Base-by-base conservation (phyloP, 2,113 vertebrate species). In the Delphinapterus leucas region DNA sequence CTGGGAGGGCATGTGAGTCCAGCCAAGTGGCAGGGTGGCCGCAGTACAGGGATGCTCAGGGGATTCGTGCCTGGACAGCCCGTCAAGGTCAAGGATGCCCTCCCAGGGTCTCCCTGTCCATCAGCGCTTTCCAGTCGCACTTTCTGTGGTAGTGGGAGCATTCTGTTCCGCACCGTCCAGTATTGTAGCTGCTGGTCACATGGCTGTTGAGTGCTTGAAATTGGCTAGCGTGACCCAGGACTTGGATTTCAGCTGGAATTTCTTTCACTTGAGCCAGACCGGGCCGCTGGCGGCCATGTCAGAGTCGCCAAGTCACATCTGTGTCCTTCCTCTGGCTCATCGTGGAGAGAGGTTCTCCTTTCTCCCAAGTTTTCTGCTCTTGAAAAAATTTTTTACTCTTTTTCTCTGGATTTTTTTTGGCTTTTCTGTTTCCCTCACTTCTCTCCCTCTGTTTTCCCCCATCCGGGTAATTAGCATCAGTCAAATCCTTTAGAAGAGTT, bases 261-360 rank as follows among this genome's bases (percentile, higher is more conserved):
- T 3, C 25, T 76, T 55, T 20, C 18, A 23, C 4, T 25, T 38
- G 14, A 33, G 33, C 47, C 85, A 20, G 25, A 17, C 7, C 26
- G 0, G 44, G 70, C 36, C 61, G 4, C 33, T 2, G n/a, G 68
- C 81, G 14, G 25, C 92, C 28, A 0, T 0, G 9, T 18, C 0
- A 3, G 61, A 14, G 36, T 58, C 21, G 2, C 2, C 0, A 0
- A 1, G 38, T 68, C 3, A 2, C 36, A 0, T 7, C 79, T 44
- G 61, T 65, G 36, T 6, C 23, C 25, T 36, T 33, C 13, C 14
- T 0, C 73, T 33, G 79, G 44, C 71, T 85, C 28, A 1, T 67
- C 14, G 6, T 6, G 8, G 21, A 21, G 33, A 17, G 23, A 1
- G 1, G 21, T 15, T 61, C 74, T 23, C 60, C 18, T 18, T n/a